A percentile compares a stretch with the other conserved stretches of the same genome.
Conservation (phyloP, 2,888 invertebrate species). For the Poecilobothrus nobilitatus region DNA sequence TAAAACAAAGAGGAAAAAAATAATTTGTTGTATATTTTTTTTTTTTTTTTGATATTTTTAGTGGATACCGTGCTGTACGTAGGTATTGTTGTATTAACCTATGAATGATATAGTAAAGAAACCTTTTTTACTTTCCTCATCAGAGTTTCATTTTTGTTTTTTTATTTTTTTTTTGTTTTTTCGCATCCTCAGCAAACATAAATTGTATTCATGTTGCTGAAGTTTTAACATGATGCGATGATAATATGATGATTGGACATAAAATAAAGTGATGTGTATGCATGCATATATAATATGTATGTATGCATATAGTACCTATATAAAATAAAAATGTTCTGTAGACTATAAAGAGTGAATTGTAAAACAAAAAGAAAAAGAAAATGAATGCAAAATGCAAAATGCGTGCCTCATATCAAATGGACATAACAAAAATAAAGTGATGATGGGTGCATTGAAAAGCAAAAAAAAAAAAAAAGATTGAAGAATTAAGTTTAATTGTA, state of each 20-base stretch:
- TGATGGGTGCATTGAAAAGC: neutral
- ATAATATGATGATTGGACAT: conserved; percentile 6
- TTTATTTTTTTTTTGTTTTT: no score
- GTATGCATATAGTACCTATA: neutral
- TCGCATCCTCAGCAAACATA: neutral
- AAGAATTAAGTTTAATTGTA: neutral
- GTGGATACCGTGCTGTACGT: no score
- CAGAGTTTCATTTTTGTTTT: no score
- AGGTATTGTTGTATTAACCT: no score
- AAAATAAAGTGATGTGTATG: neutral
- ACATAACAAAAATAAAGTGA: neutral
- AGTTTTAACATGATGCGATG: conserved; percentile 4
- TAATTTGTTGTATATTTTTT: neutral
- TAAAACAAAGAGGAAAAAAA: neutral
- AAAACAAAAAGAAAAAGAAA: neutral
- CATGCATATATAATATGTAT: neutral
- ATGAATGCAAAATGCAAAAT: neutral
- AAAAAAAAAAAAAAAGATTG: no score
- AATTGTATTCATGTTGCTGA: conserved; percentile 3
- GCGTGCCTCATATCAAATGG: conserved; percentile 3
- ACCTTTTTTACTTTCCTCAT: no score
- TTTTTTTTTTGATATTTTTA: no score
- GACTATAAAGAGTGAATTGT: no score
- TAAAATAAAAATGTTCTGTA: no score
- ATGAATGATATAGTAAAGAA: no score